Percentiles rank a stretch among this genome's conserved stretches.
Evolutionary conservation across 2,797 vertebrate genomes (phyloP).

Genomic region (Myotis myotis): DNA sequence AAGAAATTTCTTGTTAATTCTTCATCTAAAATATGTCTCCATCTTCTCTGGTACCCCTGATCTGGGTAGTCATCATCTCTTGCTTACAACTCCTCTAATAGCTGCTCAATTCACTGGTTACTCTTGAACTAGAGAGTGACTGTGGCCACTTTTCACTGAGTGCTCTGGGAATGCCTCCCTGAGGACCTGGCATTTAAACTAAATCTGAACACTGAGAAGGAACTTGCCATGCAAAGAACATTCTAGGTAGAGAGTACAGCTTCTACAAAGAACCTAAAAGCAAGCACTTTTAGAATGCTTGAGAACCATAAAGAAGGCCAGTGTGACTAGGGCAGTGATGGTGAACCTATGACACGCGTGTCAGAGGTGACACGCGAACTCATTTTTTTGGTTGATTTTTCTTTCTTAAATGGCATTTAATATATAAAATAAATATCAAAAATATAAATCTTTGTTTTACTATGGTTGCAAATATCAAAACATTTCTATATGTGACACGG

Average conservation of each 20-base stretch:
- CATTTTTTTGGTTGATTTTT: too few relatives aligned
- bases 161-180: not conserved
- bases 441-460: too few relatives aligned
- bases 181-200: not conserved
- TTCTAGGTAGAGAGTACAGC: not conserved
- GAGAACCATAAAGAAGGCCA: not conserved
- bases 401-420: too few relatives aligned
- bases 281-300: not conserved
- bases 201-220: not conserved
- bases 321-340: not conserved
- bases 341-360: too few relatives aligned
- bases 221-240: not conserved
- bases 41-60: not conserved
- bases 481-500: too few relatives aligned
- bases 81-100: not conserved
- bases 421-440: too few relatives aligned
- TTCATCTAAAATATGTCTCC: not conserved
- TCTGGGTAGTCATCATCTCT: not conserved
- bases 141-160: not conserved
- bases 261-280: not conserved
- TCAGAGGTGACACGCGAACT: too few relatives aligned
- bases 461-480: too few relatives aligned
- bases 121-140: not conserved
- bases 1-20: not conserved
- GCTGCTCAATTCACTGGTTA: not conserved